Conservation (phyloP, 1,140 invertebrate species). For the Ceratina australensis region DNA sequence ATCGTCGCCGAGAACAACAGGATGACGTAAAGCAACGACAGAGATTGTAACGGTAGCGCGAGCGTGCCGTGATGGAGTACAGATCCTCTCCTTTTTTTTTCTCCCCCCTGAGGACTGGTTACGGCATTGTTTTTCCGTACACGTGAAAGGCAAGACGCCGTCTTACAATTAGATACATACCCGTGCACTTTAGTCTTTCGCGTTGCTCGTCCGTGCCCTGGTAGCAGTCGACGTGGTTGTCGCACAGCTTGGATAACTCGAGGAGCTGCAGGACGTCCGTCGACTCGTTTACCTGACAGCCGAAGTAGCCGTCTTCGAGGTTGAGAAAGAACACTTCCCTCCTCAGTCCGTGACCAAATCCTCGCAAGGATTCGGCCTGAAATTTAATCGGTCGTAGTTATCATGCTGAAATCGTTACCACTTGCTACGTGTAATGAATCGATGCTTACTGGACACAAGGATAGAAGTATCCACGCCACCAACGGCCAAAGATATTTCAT, state of each 20-base stretch:
- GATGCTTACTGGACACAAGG: slow-evolving; percentile 81
- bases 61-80: slow-evolving; percentile 22
- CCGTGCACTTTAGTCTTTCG: slow-evolving; percentile 94
- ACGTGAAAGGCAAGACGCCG: no score
- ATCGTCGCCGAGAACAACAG: slow-evolving; percentile 36
- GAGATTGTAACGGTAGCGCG: slow-evolving; percentile 40
- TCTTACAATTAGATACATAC: slow-evolving; percentile 80
- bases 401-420: no score
- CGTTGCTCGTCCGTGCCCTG: slow-evolving; percentile 94
- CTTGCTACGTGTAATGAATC: no score
- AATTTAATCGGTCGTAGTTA: no score
- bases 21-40: slow-evolving; percentile 29
- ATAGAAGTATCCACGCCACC: slow-evolving; percentile 84
- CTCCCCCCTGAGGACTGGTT: not conserved
- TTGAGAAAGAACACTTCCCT: slow-evolving; percentile 97
- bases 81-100: slow-evolving; percentile 11
- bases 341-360: slow-evolving; percentile 89
- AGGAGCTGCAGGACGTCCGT: slow-evolving; percentile 96
- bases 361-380: slow-evolving; percentile 86
- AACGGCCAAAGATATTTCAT: slow-evolving; percentile 87
- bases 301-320: slow-evolving; percentile 97
- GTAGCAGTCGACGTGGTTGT: slow-evolving; percentile 93
- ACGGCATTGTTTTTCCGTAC: slow-evolving; percentile 3
- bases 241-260: slow-evolving; percentile 96
- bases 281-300: slow-evolving; percentile 97